Evolutionary conservation across 2,797 vertebrate genomes (phyloP).

Genomic region (Lepidocolaptes lacrymiger): DNA sequence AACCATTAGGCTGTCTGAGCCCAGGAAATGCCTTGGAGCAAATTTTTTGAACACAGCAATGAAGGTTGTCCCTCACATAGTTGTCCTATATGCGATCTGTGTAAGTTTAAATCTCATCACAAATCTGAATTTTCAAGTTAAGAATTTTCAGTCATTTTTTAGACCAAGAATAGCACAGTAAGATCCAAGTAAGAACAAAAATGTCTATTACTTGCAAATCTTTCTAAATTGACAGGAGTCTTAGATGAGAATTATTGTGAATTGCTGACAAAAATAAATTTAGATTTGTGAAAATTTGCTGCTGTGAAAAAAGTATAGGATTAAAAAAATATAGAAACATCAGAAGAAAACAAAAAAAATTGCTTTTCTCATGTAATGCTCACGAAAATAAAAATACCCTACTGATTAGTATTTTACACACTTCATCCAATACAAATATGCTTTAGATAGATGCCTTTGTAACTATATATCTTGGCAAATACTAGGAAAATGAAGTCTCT

Average conservation of each 20-base stretch:
- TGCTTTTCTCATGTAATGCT: background rate
- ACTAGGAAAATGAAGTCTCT: background rate
- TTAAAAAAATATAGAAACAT: background rate
- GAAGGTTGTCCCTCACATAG: background rate
- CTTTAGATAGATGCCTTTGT: background rate
- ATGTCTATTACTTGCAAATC: background rate
- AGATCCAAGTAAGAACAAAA: background rate
- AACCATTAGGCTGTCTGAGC: background rate
- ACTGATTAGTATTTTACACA: background rate
- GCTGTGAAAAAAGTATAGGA: background rate
- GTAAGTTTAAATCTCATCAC: background rate
- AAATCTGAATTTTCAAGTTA: background rate
- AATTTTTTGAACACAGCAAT: background rate
- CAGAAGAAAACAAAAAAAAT: background rate
- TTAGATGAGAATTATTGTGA: background rate
- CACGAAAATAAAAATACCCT: background rate
- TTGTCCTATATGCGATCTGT: background rate
- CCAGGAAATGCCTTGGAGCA: background rate
- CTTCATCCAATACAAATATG: background rate
- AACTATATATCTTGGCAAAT: background rate
- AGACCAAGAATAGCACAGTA: background rate
- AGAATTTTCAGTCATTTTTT: background rate
- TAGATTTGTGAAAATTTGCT: background rate
- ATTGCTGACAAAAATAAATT: background rate
- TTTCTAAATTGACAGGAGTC: background rate